A percentile compares a stretch with the other conserved stretches of the same genome.
These are phyloP conservation scores for Theonella swinhoei DNA, from an alignment of 37 sponge, comb jelly and placozoan species.

Conservation along the genomic window DNA sequence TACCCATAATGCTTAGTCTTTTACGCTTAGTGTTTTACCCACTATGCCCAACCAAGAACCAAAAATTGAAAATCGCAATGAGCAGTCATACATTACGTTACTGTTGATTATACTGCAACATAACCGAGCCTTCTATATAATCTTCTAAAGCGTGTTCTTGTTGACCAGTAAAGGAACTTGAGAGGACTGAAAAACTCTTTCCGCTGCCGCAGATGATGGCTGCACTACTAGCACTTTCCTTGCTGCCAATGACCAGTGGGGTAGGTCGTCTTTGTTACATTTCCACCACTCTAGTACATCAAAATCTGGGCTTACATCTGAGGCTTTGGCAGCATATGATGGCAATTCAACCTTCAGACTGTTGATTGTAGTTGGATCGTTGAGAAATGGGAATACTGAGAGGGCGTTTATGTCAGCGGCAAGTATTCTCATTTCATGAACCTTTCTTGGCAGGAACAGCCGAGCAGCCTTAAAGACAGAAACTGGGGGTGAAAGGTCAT, in stretches of 20 bases:
- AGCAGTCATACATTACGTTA: not conserved
- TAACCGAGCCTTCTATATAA: not conserved
- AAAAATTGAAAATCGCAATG: not conserved
- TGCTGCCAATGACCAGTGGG: not conserved
- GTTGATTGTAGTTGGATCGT: not conserved
- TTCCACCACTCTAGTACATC: not conserved
- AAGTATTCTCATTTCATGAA: slow-evolving; percentile 3
- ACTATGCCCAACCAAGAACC: not conserved
- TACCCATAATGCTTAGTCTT: not conserved
- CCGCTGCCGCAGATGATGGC: not conserved
- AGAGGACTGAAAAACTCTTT: not conserved
- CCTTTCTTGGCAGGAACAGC: slow-evolving; percentile 1
- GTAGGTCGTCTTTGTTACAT: not conserved
- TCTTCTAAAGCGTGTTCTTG: not conserved
- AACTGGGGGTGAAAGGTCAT: slow-evolving; percentile 1
- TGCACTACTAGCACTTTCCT: not conserved
- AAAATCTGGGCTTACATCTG: not conserved
- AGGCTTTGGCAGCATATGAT: slow-evolving; percentile 2
- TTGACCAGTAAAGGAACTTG: not conserved
- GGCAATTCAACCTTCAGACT: slow-evolving; percentile 6
- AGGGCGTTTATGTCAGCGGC: not conserved
- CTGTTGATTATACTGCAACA: not conserved
- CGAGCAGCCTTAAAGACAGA: slow-evolving; percentile 22
- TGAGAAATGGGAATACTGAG: slow-evolving; percentile 14
- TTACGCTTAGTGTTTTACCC: too few relatives aligned